Base-by-base conservation (phyloP, 2,888 invertebrate species). In the Chouioia cunea region DNA sequence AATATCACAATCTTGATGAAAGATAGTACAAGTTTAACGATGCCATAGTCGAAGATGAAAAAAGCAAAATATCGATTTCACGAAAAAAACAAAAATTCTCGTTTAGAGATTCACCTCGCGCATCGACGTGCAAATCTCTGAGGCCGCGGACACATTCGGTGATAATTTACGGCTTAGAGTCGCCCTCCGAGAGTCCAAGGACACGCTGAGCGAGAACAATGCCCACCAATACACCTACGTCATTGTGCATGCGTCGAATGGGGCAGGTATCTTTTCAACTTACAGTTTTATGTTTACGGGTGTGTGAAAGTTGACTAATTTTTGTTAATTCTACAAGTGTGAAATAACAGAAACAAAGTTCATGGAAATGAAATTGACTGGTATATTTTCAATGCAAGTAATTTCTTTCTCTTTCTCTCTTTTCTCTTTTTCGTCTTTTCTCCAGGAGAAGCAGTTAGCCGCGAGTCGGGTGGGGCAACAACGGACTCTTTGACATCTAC, bases 401-500 rank as follows among this genome's bases (percentile, higher is more conserved):
- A 36, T 10, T 10, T 36, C 4, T 36, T 22, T n/a, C n/a, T 58
- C 46, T n/a, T 27, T n/a, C 48, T 15, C 12, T 4, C 16, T 22
- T 48, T n/a, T n/a, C 27, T 18, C 2, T 6, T 27, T 36, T n/a
- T n/a, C 27, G 44, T 10, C 27, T 27, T 36, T 36, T 10, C 36
- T 36, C 36, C 36, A 12, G 36, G 1, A 36, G 12, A 36, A 12
- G 36, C 36, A 36, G 10, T 36, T 10, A 10, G 10, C 6, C 6
- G 10, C 6, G 36, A 10, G 36, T 6, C 36, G 36, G 36, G n/a
- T n/a, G n/a, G n/a, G 4, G 12, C 6, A 12, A 36, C 36, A 36
- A 36, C 44, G 75, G 64, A 58, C 76, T 69, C 73, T 77, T 78
- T 76, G 77, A 80, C 81, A 81, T 81, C 78, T 81, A 81, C 76